Conservation (phyloP, 2,888 invertebrate genomes). For the Fragum sueziense region DNA sequence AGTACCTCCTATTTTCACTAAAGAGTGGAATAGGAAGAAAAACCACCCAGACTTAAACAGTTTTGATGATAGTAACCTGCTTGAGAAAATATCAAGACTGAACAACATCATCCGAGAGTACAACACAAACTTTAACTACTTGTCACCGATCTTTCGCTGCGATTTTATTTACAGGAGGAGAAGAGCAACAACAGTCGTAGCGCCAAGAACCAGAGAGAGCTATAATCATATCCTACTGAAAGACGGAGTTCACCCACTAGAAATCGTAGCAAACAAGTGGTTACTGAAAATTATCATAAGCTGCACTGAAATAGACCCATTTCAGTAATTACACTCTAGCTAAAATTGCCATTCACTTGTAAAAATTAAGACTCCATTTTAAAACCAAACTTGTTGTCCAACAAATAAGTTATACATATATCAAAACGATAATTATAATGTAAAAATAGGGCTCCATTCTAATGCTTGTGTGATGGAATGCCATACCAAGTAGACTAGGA, state of each 20-base stretch:
- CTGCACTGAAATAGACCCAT: too few relatives aligned
- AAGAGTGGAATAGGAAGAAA: neutral
- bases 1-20: neutral
- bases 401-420: too few relatives aligned
- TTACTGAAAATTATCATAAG: too few relatives aligned
- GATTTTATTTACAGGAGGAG: neutral
- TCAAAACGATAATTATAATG: too few relatives aligned
- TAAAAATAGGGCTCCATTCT: too few relatives aligned
- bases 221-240: neutral
- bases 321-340: too few relatives aligned
- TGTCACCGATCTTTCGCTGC: neutral
- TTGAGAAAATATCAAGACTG: neutral
- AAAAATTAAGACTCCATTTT: too few relatives aligned
- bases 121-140: neutral
- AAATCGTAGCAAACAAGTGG: neutral
- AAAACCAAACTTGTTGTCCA: too few relatives aligned
- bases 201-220: neutral
- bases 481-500: too few relatives aligned
- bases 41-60: neutral
- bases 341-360: too few relatives aligned
- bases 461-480: too few relatives aligned
- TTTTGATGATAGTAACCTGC: neutral
- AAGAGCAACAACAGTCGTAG: neutral
- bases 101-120: neutral
- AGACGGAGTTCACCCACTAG: neutral